A percentile compares a stretch with the other conserved stretches of the same genome.
Evolutionary conservation across 2,888 invertebrate species (phyloP).

Genomic region (Pecten maximus): DNA sequence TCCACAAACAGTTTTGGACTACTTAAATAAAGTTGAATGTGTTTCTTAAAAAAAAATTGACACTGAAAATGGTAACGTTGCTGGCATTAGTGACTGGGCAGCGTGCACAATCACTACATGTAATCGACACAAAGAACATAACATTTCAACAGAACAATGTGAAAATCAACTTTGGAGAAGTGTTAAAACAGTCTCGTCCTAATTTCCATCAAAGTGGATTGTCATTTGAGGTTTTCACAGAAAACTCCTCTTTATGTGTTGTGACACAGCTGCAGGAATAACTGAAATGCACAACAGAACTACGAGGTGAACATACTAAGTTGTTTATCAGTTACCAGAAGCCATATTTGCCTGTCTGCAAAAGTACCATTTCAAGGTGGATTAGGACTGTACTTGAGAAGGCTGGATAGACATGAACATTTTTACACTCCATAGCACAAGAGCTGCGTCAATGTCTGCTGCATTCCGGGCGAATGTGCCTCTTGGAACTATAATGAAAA

Average conservation of each 20-base stretch:
- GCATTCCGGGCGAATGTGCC: conserved; percentile 38
- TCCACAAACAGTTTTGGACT: not conserved
- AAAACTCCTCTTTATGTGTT: conserved; percentile 47
- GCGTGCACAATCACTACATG: conserved; percentile 51
- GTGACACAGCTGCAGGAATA: conserved; percentile 42
- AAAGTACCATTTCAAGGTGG: conserved; percentile 54
- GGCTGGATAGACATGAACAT: conserved; percentile 51
- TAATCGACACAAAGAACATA: conserved; percentile 45
- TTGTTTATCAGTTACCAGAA: conserved; percentile 44
- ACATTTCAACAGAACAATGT: conserved; percentile 31
- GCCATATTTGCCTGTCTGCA: conserved; percentile 46
- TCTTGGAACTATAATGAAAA: conserved; percentile 38
- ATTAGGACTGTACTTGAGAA: conserved; percentile 47
- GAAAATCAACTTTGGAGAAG: conserved; percentile 47
- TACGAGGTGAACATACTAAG: conserved; percentile 31
- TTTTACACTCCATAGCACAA: conserved; percentile 54
- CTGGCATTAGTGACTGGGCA: not conserved
- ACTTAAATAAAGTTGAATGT: not conserved
- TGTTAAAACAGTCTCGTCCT: conserved; percentile 57
- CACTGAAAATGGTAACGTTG: not conserved
- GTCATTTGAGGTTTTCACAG: conserved; percentile 37
- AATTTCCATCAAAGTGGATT: conserved; percentile 46
- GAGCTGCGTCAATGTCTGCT: conserved; percentile 47
- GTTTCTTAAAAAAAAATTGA: not conserved
- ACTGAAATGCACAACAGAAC: conserved; percentile 43